Evolutionary conservation across 2,113 vertebrate genomes (phyloP).

Genomic region (Petaurus breviceps): DNA sequence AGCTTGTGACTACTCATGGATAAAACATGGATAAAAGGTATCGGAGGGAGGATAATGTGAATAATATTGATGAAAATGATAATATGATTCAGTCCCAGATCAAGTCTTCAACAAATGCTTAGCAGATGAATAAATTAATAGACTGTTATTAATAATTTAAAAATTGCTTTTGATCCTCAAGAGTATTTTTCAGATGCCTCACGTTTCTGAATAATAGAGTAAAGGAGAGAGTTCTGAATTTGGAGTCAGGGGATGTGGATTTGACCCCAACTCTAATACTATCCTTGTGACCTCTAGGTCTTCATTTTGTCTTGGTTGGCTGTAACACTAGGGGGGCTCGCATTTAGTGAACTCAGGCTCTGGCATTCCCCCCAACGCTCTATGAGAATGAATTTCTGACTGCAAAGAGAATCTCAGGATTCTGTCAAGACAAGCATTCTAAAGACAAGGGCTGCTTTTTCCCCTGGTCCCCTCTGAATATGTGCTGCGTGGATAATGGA

Average conservation of each 20-base stretch:
- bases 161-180: neutral
- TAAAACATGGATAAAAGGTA: neutral
- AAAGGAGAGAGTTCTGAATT: neutral
- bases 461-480: conserved; percentile 30
- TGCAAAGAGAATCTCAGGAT: neutral
- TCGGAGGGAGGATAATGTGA: neutral
- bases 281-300: fast-evolving
- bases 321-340: neutral
- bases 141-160: neutral
- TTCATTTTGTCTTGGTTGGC: neutral
- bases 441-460: neutral
- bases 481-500: conserved; percentile 30
- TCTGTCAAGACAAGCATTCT: neutral
- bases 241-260: neutral
- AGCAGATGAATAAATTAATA: neutral
- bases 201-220: neutral
- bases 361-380: no score
- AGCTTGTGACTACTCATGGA: neutral
- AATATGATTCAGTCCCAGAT: neutral
- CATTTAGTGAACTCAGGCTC: neutral
- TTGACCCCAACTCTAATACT: neutral
- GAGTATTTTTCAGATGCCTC: neutral
- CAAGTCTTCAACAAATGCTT: neutral
- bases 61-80: neutral
- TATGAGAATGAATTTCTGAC: neutral